These are phyloP conservation scores for Acrocephalus arundinaceus DNA, from an alignment of 2,113 vertebrate species.

Conservation along the genomic window DNA sequence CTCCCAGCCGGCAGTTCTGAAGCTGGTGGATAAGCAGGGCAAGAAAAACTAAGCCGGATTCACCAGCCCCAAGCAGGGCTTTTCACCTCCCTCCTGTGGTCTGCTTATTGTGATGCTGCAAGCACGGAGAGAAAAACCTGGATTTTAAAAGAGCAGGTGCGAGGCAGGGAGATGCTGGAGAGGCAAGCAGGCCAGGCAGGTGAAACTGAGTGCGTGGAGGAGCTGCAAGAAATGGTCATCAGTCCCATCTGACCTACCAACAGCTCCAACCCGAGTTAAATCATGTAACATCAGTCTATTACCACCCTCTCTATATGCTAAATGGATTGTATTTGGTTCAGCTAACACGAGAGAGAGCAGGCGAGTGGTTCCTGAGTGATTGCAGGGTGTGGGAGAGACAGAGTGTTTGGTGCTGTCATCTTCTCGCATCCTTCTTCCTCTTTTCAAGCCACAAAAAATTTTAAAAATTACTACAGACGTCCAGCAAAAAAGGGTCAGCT, in stretches of 20 bases:
- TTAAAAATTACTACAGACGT: background rate
- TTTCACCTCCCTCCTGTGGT: background rate
- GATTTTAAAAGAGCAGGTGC: background rate
- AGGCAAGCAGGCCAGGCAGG: background rate
- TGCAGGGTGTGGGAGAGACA: slow-evolving; percentile 19
- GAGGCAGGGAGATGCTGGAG: background rate
- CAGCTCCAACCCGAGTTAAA: background rate
- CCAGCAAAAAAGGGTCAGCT: background rate
- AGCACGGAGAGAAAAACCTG: background rate
- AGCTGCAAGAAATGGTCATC: background rate
- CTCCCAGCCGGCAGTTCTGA: rapidly evolving
- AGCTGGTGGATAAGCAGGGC: rapidly evolving
- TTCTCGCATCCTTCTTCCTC: background rate
- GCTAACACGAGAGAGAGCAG: background rate
- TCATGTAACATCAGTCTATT: background rate
- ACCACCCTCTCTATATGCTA: slow-evolving; percentile 3
- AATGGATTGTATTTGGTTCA: slow-evolving; percentile 32
- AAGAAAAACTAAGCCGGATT: background rate
- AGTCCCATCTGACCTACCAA: background rate
- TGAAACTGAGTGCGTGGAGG: rapidly evolving
- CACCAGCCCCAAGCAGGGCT: background rate
- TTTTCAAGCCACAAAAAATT: background rate
- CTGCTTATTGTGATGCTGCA: background rate
- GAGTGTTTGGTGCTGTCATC: background rate
- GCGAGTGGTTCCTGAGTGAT: background rate